Evolutionary conservation across 2,797 vertebrate species (phyloP).

Genomic region (Galagoides demidoff): DNA sequence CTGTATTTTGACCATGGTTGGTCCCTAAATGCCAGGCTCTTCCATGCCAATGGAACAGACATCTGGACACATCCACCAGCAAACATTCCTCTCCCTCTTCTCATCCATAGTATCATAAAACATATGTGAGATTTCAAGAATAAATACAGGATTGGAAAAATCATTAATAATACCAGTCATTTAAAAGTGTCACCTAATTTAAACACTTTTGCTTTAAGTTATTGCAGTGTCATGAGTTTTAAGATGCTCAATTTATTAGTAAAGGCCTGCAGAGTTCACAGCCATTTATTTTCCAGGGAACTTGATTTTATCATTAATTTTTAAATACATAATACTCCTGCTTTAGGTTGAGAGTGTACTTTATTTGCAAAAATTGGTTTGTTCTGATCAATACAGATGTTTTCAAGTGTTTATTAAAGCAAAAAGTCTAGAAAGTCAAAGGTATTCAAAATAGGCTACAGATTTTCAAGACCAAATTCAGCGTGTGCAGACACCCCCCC

Average conservation of each 20-base stretch:
- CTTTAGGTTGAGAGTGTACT: slow-evolving; percentile 61
- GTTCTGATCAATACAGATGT: slow-evolving; percentile 69
- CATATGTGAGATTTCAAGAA: slow-evolving; percentile 69
- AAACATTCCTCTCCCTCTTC: not conserved
- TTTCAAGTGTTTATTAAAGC: slow-evolving; percentile 67
- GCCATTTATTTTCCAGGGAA: slow-evolving; percentile 79
- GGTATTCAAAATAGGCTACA: not conserved
- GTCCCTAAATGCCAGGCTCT: not conserved
- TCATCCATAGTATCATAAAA: slow-evolving; percentile 65
- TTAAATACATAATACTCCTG: slow-evolving; percentile 57
- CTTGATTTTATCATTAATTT: slow-evolving; percentile 77
- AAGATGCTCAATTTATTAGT: slow-evolving; percentile 86
- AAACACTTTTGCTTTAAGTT: slow-evolving; percentile 83
- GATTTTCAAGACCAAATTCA: not conserved
- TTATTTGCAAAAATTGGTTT: slow-evolving; percentile 72
- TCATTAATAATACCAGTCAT: slow-evolving; percentile 82
- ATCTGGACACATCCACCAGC: not conserved
- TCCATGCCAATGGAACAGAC: not conserved
- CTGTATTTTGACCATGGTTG: not conserved
- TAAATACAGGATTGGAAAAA: slow-evolving; percentile 78
- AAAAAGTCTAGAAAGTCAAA: not conserved
- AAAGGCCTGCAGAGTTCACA: slow-evolving; percentile 82
- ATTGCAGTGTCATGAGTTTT: slow-evolving; percentile 83
- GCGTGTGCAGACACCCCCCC: not conserved
- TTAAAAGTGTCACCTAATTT: slow-evolving; percentile 84